These are phyloP conservation scores for Caenorhabditis drosophilae DNA, from an alignment of 2,888 invertebrate species.

Conservation along the genomic window DNA sequence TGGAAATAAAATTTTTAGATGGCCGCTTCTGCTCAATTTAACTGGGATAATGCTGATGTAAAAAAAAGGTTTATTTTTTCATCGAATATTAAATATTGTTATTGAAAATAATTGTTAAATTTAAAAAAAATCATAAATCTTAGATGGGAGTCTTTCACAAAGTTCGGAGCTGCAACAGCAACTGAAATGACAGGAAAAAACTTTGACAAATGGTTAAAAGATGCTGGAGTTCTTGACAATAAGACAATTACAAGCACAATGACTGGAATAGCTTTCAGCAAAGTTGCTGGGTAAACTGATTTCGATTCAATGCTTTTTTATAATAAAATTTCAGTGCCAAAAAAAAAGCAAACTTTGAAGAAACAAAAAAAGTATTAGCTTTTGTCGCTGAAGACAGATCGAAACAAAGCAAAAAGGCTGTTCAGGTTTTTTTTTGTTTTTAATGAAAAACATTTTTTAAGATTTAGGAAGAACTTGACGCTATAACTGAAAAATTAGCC, in stretches of 20 bases:
- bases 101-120: slow-evolving; percentile 1
- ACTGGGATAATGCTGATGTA: slow-evolving; percentile 60
- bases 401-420: slow-evolving; percentile 57
- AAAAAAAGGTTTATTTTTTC: slow-evolving; percentile 42
- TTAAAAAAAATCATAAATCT: slow-evolving; percentile 4
- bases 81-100: neutral
- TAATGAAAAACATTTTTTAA: too few relatives aligned
- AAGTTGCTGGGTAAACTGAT: slow-evolving; percentile 63
- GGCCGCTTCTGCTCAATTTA: slow-evolving; percentile 48
- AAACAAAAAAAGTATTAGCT: slow-evolving; percentile 64
- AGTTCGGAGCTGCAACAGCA: slow-evolving; percentile 64
- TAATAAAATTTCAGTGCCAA: slow-evolving; percentile 61
- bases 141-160: slow-evolving; percentile 65
- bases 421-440: too few relatives aligned
- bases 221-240: slow-evolving; percentile 63
- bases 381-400: slow-evolving; percentile 66
- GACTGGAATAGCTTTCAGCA: slow-evolving; percentile 69
- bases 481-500: slow-evolving; percentile 62
- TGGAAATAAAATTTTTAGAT: too few relatives aligned
- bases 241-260: slow-evolving; percentile 65
- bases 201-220: slow-evolving; percentile 69
- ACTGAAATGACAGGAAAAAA: slow-evolving; percentile 69
- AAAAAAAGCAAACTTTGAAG: slow-evolving; percentile 68
- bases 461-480: slow-evolving; percentile 67
- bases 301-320: too few relatives aligned